Base-by-base conservation (phyloP, 1,140 invertebrate genomes). In the Drosophila melanica region DNA sequence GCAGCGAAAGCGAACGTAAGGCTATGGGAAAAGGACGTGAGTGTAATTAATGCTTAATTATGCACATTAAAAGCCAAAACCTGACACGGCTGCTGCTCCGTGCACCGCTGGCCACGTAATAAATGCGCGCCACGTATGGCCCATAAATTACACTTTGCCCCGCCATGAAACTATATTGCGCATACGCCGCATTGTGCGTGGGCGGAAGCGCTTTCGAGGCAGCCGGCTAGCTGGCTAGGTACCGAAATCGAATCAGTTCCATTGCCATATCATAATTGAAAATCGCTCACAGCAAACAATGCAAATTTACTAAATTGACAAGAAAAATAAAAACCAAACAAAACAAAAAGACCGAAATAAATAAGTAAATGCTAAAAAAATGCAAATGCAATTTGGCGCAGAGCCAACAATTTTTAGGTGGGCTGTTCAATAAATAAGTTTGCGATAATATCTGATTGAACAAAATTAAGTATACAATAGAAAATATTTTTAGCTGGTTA, bases 21-120 rank as follows among this genome's bases (percentile, higher is more conserved):
- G 27, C 27, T 27, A 27, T 23, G 45, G 45, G 20, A 35, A 44
- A 50, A 42, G 64, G 50, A 73, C 68, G 60, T 86, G 79, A 77
- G 84, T 81, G 79, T 89, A 87, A 87, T 87, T 87, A 87, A 87
- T 87, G 84, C 85, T 87, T 87, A 87, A 87, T 87, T 87, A 87
- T 87, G 84, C 84, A 87, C 84, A 87, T 87, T 87, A 87, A 87
- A 87, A 84, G 84, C 84, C 84, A 84, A 89, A 89, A 84, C 74
- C 73, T 84, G 79, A 69, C 84, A 68, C 62, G 39, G 41, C 78
- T 50, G 60, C 57, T 54, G 30, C 59, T 54, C 41, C 41, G 59
- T 69, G 20, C 67, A 64, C 67, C 51, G 68, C 63, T 77, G 79
- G 60, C 75, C 65, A 77, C 75, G 75, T 75, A 66, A 75, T 75